Evolutionary conservation across 2,113 vertebrate species (phyloP).

Genomic region (Manacus vitellinus): DNA sequence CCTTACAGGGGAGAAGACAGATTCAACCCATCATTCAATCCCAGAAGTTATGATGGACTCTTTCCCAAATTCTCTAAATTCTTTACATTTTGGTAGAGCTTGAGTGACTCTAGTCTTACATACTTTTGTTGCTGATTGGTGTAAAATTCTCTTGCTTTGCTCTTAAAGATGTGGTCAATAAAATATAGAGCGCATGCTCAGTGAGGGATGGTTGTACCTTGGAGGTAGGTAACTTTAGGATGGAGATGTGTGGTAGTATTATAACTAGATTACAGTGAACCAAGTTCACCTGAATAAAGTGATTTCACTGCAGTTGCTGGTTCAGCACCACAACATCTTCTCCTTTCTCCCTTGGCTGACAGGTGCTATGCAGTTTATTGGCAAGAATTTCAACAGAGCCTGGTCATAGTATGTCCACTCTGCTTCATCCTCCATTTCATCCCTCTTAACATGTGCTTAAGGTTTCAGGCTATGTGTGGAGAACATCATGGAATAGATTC

Average conservation of each 20-base stretch:
- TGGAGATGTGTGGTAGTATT: not conserved
- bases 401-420: not conserved
- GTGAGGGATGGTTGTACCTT: accelerated
- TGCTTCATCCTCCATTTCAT: not conserved
- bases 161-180: not conserved
- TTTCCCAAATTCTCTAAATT: not conserved
- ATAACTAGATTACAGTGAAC: not conserved
- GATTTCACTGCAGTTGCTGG: not conserved
- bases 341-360: not conserved
- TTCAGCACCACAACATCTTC: not conserved
- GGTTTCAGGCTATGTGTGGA: not conserved
- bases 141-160: not conserved
- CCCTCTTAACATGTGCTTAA: not conserved
- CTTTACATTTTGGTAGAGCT: not conserved
- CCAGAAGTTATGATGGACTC: not conserved
- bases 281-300: not conserved
- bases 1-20: not conserved
- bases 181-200: not conserved
- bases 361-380: not conserved
- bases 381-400: not conserved
- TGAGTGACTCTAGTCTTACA: not conserved
- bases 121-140: not conserved
- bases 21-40: not conserved
- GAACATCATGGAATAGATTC: not conserved
- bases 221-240: not conserved